Evolutionary conservation across 1,140 invertebrate species (phyloP), one percentile per base, ranked within the genome.

Genomic region (Octopus bimaculoides): DNA sequence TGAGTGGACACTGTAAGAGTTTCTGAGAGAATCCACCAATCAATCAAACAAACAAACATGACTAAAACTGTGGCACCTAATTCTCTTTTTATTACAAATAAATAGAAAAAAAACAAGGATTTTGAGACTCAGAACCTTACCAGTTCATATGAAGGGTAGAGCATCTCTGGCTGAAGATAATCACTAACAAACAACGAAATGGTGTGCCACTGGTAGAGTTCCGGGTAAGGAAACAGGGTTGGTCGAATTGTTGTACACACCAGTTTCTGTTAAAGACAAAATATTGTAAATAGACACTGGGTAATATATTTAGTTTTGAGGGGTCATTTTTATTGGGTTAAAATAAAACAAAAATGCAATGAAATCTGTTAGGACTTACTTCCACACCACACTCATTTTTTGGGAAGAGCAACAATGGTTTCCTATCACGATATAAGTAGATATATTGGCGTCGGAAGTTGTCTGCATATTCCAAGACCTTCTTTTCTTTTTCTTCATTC

Each of bases 401-500:
- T 73, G 93, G 92, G 52, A 93, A 94, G 17, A 97, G 87, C 54
- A 96, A 90, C 69, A 96, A 86, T 10, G 94, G 94, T 82, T 93
- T 93, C 79, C 94, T 91, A 77, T 93, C 88, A 2, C 92, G 91
- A 88, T 93, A 94, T 77, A 93, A 90, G 80, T 92, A 91, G 41
- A 91, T 89, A 91, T 93, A 96, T 84, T 97, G 96, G 81, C 92
- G 92, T 74, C 95, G 92, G 88, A 97, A 97, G 88, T 96, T 97
- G 69, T 90, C 89, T 78, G 89, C 88, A 89, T 88, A 91, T 78
- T 88, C 84, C 52, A 91, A 85, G 7, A 96, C 86, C 7, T 95
- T 85, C 77, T 94, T 93, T 88, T 97, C 96, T 87, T 96, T 96
- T 26, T 93, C 90, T 9, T 90, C 93, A 84, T 95, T 93, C 69